Base-by-base conservation (phyloP, 1,140 invertebrate genomes). In the Eciton burchellii region DNA sequence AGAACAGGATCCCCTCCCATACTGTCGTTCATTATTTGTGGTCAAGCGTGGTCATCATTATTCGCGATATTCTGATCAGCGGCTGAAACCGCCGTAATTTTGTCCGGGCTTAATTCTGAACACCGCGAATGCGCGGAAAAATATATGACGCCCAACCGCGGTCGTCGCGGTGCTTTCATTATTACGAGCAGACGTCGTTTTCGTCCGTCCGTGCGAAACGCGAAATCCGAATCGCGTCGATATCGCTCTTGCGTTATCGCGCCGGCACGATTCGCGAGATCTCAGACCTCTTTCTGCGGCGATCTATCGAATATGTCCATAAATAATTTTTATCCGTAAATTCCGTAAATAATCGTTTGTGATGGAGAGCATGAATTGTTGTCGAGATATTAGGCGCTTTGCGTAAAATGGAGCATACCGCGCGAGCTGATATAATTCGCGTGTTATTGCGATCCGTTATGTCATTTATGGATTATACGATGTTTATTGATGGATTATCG, bases 371-470 rank as follows among this genome's bases (percentile, higher is more conserved):
- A n/a, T 26, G 4, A n/a, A 68, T 79, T 79, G 70, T 56, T 43
- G 56, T 45, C 1, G 16, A 52, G n/a, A 43, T 65, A 49, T 62
- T 47, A 63, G 43, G 2, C 45, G 41, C 8, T 6, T 14, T 16
- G 12, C 19, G 57, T 14, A 41, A 56, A 56, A 26, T 56, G 16
- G 2, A 12, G 45, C 70, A 56, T 56, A 35, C 35, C 6, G 35
- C 35, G 35, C 6, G 35, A 9, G 9, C 21, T 24, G 19, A 29
- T 12, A 29, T 57, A 68, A 68, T 52, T 68, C 35, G 62, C 35
- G 19, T n/a, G n/a, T n/a, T n/a, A n/a, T n/a, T n/a, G n/a, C 62
- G 68, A 43, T 77, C 63, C 63, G 70, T 79, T 79, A 79, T 45
- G 49, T 43, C 14, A 14, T 21, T 57, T 29, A 57, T 79, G 35